phyloP scores from a whole-genome alignment of 2,113 vertebrate genomes.

The Sakesphorus luctuosus region DNA sequence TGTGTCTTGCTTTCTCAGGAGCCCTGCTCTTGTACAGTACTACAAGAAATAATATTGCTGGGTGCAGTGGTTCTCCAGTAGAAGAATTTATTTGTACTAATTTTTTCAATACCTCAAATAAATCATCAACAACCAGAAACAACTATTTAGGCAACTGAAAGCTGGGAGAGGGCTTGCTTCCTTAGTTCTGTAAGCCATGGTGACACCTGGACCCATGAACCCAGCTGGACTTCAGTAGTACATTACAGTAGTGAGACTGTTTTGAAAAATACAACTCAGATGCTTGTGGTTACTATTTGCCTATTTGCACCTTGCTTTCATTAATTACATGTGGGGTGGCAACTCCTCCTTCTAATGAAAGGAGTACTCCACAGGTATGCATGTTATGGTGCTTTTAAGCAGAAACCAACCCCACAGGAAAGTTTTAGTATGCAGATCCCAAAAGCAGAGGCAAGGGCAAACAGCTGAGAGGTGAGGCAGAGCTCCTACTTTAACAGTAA shows the following conservation, averaged over 20 bases:
- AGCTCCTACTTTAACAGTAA: background rate
- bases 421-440: background rate
- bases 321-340: background rate
- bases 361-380: background rate
- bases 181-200: background rate
- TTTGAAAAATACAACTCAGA: background rate
- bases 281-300: background rate
- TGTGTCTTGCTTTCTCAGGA: background rate
- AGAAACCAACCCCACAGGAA: background rate
- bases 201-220: background rate
- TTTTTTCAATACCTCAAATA: background rate
- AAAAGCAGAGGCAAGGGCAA: background rate
- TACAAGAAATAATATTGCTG: background rate
- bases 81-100: background rate
- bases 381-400: background rate
- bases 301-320: conserved; percentile 4
- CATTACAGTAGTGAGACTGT: background rate
- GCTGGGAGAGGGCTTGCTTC: background rate
- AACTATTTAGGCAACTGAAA: background rate
- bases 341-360: background rate
- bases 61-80: background rate
- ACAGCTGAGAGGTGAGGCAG: background rate
- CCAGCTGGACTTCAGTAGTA: background rate
- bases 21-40: background rate
- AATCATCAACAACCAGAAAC: background rate